Evolutionary conservation across 2,888 invertebrate species (phyloP).

Genomic region (Watsonalla binaria): DNA sequence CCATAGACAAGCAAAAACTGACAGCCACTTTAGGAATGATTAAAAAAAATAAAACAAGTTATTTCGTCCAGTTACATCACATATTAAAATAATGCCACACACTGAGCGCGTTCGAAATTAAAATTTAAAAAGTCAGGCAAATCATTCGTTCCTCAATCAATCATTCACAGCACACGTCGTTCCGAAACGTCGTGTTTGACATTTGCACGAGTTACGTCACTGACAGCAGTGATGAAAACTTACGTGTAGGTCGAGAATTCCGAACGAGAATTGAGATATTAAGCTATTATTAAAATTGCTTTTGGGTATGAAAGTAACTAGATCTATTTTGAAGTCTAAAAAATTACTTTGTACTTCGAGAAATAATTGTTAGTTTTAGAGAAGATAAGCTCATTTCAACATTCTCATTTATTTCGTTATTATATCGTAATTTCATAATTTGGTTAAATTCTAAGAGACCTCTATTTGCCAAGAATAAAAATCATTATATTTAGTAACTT

Average conservation of each 20-base stretch:
- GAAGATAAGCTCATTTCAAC: too few species aligned
- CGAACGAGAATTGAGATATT: not conserved
- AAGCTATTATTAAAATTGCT: not conserved
- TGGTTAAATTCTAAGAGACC: too few species aligned
- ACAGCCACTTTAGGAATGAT: too few species aligned
- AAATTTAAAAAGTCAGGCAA: constrained; percentile 15
- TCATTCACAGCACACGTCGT: constrained; percentile 40
- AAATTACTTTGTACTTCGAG: too few species aligned
- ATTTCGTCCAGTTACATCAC: constrained; percentile 5
- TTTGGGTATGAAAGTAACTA: not conserved
- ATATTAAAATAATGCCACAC: constrained; percentile 13
- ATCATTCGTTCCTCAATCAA: constrained; percentile 31
- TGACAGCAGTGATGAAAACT: constrained; percentile 52
- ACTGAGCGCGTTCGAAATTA: constrained; percentile 8
- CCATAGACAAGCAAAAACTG: too few species aligned
- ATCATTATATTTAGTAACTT: too few species aligned
- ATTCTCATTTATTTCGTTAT: too few species aligned
- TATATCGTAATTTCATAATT: too few species aligned
- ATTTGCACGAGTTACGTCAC: constrained; percentile 51
- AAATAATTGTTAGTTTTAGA: too few species aligned
- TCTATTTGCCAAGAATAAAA: too few species aligned
- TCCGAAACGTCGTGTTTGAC: constrained; percentile 39
- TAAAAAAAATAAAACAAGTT: not conserved
- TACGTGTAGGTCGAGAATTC: constrained; percentile 17
- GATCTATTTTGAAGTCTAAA: too few species aligned